Evolutionary conservation across 1,140 invertebrate species (phyloP).

Genomic region (Pseudobourletiella spinata): DNA sequence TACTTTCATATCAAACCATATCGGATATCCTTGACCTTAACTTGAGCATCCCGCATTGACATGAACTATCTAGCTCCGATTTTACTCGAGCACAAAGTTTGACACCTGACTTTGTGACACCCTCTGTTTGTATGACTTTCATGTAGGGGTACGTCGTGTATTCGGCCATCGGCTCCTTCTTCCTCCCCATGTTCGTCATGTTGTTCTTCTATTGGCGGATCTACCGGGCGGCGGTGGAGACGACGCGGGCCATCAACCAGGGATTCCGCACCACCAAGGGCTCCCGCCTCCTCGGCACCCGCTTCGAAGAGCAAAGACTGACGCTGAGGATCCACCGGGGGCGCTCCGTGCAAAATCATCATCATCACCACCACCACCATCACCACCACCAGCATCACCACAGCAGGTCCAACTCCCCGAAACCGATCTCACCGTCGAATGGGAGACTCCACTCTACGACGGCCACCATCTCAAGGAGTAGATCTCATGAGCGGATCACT

Average conservation of each 20-base stretch:
- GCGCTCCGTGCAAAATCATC: slow-evolving; percentile 47
- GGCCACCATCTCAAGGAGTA: slow-evolving; percentile 25
- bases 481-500: slow-evolving; percentile 35
- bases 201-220: slow-evolving; percentile 94
- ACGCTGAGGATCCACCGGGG: slow-evolving; percentile 86
- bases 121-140: too few relatives aligned
- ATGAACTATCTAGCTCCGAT: too few relatives aligned
- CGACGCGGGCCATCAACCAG: slow-evolving; percentile 81
- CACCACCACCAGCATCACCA: slow-evolving; percentile 32
- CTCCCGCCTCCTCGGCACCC: slow-evolving; percentile 45
- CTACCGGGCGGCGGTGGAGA: slow-evolving; percentile 80
- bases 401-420: slow-evolving; percentile 45
- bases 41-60: too few relatives aligned
- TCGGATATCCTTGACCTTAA: too few relatives aligned
- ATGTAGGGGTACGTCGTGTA: slow-evolving; percentile 56
- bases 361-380: too few relatives aligned
- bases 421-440: slow-evolving; percentile 44
- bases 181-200: slow-evolving; percentile 92
- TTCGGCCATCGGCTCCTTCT: slow-evolving; percentile 89
- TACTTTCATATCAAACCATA: too few relatives aligned
- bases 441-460: slow-evolving; percentile 38
- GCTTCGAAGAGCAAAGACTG: slow-evolving; percentile 75
- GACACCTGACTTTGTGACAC: too few relatives aligned
- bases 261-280: slow-evolving; percentile 80
- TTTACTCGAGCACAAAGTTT: too few relatives aligned